Conservation (phyloP, 1,140 invertebrate genomes). For the Scaptomyza pallida region DNA sequence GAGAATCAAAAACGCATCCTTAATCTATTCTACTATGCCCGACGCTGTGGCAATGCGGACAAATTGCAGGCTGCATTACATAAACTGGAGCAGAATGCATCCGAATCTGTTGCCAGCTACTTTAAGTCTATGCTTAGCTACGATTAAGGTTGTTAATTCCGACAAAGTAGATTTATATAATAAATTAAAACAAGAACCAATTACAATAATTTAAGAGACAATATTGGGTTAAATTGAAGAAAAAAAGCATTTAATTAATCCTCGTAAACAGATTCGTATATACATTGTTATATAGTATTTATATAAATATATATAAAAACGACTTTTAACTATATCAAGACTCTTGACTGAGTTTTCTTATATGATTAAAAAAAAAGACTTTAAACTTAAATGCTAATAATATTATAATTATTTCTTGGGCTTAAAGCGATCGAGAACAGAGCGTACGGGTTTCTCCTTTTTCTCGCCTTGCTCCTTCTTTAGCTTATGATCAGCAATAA, state of each 20-base stretch:
- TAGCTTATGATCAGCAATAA: slow-evolving; percentile 45
- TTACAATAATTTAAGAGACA: too few species aligned
- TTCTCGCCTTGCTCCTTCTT: slow-evolving; percentile 10
- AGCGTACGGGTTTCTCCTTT: slow-evolving; percentile 33
- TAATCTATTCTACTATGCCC: slow-evolving; percentile 73
- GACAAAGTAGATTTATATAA: background rate
- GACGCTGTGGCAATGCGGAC: background rate
- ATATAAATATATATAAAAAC: background rate
- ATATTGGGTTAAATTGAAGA: background rate
- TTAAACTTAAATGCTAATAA: too few species aligned
- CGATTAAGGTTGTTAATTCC: slow-evolving; percentile 9
- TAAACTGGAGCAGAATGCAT: slow-evolving; percentile 15
- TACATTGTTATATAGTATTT: slow-evolving; percentile 1
- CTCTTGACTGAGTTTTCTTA: too few species aligned
- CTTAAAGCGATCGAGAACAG: slow-evolving; percentile 77
- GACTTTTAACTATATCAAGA: background rate
- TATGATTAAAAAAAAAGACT: too few species aligned
- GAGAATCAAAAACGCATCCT: slow-evolving; percentile 73
- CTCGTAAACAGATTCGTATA: too few species aligned
- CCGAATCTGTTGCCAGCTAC: slow-evolving; percentile 51
- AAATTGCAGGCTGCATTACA: slow-evolving; percentile 24
- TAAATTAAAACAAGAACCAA: background rate
- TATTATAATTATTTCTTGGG: too few species aligned
- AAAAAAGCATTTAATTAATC: too few species aligned
- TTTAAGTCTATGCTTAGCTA: slow-evolving; percentile 57